Evolutionary conservation across 2,113 vertebrate genomes (phyloP), one percentile per base, ranked within the genome.

Genomic region (Scomber colias): DNA sequence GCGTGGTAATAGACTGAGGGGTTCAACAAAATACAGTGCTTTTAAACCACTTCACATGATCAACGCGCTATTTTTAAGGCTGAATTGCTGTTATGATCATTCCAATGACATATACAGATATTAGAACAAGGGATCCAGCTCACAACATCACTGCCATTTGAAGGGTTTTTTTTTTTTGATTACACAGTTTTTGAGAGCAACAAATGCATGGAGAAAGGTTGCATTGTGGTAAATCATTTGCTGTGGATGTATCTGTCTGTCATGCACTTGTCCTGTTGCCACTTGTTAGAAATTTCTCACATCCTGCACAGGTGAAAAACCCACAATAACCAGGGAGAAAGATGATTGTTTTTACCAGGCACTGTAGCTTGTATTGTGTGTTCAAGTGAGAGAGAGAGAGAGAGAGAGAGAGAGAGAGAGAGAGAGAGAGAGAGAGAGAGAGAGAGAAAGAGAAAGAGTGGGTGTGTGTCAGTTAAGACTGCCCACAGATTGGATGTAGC

Each of bases 1-100:
- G 87, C 83, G 83, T 92, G 88, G 87, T 91, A 79, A 87, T 83
- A 78, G 75, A 76, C 65, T 61, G 82, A 79, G 84, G 75, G 86
- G 91, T 83, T 77, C 53, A 85, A 12, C 83, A 82, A 24, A 84
- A 84, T 30, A 76, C 67, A 64, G 49, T 17, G 80, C 50, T 54
- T 79, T 63, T 48, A 77, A 78, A 75, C 59, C 76, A 62, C 75
- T 57, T 60, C 55, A 30, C 35, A 45, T 56, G 2, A 75, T 60
- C 67, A 66, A 24, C 46, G 61, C 72, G 51, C 57, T 16, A 2
- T 56, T 63, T 35, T 17, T 27, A 19, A 19, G 44, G 14, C 17
- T 51, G n/a, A 53, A 55, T 30, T 62, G 8, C 8, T 12, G 69
- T 44, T 75, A 13, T 17, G 13, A 59, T 45, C 2, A 64, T 21